Conservation (phyloP, 2,797 vertebrate genomes). For the Chiroxiphia lanceolata region DNA sequence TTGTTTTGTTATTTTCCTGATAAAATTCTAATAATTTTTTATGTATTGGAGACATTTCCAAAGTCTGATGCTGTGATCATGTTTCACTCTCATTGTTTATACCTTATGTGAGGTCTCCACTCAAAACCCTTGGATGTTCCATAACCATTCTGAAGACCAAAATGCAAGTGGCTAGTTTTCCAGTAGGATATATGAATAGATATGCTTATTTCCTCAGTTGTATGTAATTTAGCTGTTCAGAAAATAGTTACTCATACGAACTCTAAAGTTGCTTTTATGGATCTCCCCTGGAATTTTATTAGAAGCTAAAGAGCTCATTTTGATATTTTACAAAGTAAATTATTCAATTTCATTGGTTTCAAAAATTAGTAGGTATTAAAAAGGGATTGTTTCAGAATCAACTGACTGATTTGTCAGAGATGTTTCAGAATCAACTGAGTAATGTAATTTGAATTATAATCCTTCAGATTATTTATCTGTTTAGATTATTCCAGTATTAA, state of each 20-base stretch:
- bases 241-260: not conserved
- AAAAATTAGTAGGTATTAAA: not conserved
- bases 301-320: not conserved
- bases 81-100: not conserved
- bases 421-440: not conserved
- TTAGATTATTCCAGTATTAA: not conserved
- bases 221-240: not conserved
- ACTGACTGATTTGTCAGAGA: not conserved
- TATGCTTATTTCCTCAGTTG: not conserved
- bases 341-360: not conserved
- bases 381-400: not conserved
- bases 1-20: not conserved
- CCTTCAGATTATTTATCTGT: not conserved
- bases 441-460: not conserved
- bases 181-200: not conserved
- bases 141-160: not conserved
- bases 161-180: not conserved
- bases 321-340: not conserved
- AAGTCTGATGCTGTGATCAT: not conserved
- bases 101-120: not conserved
- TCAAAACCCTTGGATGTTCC: not conserved
- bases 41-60: not conserved
- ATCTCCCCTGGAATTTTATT: not conserved
- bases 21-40: not conserved
- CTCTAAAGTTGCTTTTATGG: not conserved